These are phyloP conservation scores for Plestiodon gilberti DNA, from an alignment of 2,113 vertebrate genomes.

Conservation along the genomic window DNA sequence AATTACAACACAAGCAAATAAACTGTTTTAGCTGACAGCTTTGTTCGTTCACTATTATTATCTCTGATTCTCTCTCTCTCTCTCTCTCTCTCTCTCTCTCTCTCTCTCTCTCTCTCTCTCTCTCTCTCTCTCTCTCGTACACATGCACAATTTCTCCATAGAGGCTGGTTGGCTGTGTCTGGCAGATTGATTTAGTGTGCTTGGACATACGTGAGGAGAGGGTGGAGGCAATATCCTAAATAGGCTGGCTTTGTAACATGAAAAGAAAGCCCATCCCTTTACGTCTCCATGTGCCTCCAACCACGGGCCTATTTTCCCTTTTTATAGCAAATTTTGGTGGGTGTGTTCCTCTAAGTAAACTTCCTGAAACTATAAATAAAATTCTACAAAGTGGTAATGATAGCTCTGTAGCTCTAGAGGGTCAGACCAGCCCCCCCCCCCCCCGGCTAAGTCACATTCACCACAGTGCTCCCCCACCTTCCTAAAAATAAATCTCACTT, in stretches of 20 bases:
- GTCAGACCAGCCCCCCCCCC: neutral
- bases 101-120: too few species aligned
- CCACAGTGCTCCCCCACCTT: neutral
- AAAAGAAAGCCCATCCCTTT: conserved; percentile 36
- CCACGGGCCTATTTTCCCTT: conserved; percentile 41
- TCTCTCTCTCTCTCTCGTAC: too few species aligned
- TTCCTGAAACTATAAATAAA: conserved; percentile 32
- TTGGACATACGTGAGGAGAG: neutral
- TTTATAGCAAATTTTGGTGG: conserved; percentile 40
- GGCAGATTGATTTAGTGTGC: neutral
- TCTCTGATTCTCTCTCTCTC: too few species aligned
- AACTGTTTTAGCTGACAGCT: neutral
- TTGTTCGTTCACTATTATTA: too few species aligned
- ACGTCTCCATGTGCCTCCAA: conserved; percentile 6
- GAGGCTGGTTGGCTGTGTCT: neutral
- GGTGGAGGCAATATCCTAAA: neutral
- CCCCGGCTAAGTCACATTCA: neutral
- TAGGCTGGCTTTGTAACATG: neutral
- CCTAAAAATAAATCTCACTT: conserved; percentile 14
- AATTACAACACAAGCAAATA: neutral
- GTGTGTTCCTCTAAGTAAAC: conserved; percentile 34
- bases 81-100: too few species aligned
- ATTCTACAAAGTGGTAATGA: conserved; percentile 20
- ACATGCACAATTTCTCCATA: too few species aligned
- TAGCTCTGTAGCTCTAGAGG: neutral